Base-by-base conservation (phyloP, 1,140 invertebrate genomes). In the Ridgeia piscesae region DNA sequence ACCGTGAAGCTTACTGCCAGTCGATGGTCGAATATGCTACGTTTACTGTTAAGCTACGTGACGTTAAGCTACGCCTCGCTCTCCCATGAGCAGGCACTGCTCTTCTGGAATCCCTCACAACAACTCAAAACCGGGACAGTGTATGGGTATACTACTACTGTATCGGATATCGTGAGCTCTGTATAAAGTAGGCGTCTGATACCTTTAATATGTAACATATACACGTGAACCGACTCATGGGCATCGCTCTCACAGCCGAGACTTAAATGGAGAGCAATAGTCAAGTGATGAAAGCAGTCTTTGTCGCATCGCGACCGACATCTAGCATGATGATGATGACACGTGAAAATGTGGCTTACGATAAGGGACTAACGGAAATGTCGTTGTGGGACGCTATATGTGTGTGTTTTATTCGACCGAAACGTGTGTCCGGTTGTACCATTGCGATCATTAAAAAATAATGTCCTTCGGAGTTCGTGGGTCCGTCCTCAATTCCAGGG, bases 321-420 rank as follows among this genome's bases (percentile, higher is more conserved):
- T 77, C 11, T 77, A 21, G 58, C 27, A 21, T 9, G 58, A 21
- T 77, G 27, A 77, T 77, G 0, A 77, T 77, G 27, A 27, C 27
- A 21, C 58, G 27, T 77, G 58, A 77, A 27, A 77, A 77, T 77
- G 58, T 77, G 58, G 58, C 58, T 77, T 77, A 77, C 58, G 58
- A 77, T 77, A 8, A 77, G 58, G 58, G 58, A 2, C 27, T 77
- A 77, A 31, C 17, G 17, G 58, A 77, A 77, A 77, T 77, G 58
- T 77, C 58, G 58, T 77, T 77, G 58, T 77, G 58, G 58, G 58
- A 77, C 58, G 58, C 58, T 77, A 77, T 77, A 77, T 77, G 58
- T 77, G 58, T 77, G 58, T 77, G 58, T 77, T 77, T 77, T 77
- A 77, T 77, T 77, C 58, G 58, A 77, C 58, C 58, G 58, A 77